Evolutionary conservation across 2,888 invertebrate species (phyloP).

Genomic region (Fragum sueziense): DNA sequence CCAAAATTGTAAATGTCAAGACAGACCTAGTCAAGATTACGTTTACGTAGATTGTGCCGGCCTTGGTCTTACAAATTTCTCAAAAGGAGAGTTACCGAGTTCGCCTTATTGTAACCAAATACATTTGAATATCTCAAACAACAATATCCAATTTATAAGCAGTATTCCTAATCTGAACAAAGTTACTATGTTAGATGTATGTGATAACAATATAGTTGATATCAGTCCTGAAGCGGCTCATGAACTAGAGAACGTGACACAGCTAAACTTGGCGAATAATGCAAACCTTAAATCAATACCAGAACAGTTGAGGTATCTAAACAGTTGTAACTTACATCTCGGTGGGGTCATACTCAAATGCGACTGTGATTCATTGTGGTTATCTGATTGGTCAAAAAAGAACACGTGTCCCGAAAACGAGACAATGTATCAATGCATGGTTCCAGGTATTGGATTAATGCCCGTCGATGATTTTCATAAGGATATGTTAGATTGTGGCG

Average conservation of each 20-base stretch:
- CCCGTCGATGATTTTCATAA: slow-evolving; percentile 3
- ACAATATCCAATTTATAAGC: slow-evolving; percentile 20
- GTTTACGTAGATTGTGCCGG: slow-evolving; percentile 34
- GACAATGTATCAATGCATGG: slow-evolving; percentile 20
- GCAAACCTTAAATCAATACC: slow-evolving; percentile 21
- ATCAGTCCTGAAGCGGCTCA: not conserved
- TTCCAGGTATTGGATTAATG: slow-evolving; percentile 16
- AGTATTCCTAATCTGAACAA: slow-evolving; percentile 14
- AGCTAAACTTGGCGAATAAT: slow-evolving; percentile 33
- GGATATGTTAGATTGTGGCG: slow-evolving; percentile 15
- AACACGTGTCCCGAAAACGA: not conserved
- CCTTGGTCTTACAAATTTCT: slow-evolving; percentile 7
- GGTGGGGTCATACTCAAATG: slow-evolving; percentile 22
- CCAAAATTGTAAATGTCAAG: slow-evolving; percentile 31
- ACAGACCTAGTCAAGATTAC: slow-evolving; percentile 31
- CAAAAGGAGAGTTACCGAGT: slow-evolving; percentile 26
- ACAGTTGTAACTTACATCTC: slow-evolving; percentile 25
- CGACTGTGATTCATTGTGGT: slow-evolving; percentile 34
- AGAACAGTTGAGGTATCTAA: slow-evolving; percentile 27
- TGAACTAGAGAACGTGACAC: slow-evolving; percentile 22
- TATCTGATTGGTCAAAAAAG: slow-evolving; percentile 29
- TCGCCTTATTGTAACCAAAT: slow-evolving; percentile 18
- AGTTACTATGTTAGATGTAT: slow-evolving; percentile 24
- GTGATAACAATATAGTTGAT: slow-evolving; percentile 23
- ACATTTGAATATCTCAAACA: slow-evolving; percentile 33